Conservation (phyloP, 2,113 vertebrate genomes). For the Eudyptes chrysolophus region DNA sequence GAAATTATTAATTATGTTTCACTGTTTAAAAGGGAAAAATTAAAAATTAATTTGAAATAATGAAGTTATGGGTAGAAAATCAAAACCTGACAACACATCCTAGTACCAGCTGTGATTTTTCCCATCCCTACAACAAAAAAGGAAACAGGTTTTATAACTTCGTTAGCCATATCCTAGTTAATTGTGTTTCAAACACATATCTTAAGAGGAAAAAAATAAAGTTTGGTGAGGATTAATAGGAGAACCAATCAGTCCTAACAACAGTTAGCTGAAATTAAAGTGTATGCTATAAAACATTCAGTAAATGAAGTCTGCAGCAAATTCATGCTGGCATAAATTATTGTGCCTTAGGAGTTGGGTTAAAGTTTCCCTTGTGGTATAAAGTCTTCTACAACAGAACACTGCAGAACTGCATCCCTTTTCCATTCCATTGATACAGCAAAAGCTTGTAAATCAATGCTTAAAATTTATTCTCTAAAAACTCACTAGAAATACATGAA, state of each 20-base stretch:
- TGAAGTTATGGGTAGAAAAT: slow-evolving; percentile 29
- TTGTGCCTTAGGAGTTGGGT: not conserved
- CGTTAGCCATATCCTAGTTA: slow-evolving; percentile 21
- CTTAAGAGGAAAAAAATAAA: slow-evolving; percentile 28
- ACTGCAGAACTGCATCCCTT: not conserved
- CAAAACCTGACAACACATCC: slow-evolving; percentile 32
- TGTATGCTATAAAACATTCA: slow-evolving; percentile 25
- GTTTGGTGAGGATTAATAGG: slow-evolving; percentile 44
- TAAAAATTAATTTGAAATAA: slow-evolving; percentile 64
- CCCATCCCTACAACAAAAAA: not conserved
- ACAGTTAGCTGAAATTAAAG: slow-evolving; percentile 26
- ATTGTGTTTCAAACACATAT: not conserved
- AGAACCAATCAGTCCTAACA: slow-evolving; percentile 21
- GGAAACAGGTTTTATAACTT: not conserved
- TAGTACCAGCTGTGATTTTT: slow-evolving; percentile 42
- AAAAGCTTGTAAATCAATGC: not conserved
- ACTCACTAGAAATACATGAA: not conserved
- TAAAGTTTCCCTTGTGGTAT: not conserved
- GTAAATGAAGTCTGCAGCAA: not conserved
- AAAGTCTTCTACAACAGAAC: not conserved
- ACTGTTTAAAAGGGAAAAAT: slow-evolving; percentile 61
- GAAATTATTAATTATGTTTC: slow-evolving; percentile 71
- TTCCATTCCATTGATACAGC: not conserved
- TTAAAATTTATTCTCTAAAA: not conserved
- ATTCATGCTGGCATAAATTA: not conserved